A percentile compares a stretch with the other conserved stretches of the same genome.
Conservation (phyloP, 2,888 invertebrate species). For the Apamea crenata region DNA sequence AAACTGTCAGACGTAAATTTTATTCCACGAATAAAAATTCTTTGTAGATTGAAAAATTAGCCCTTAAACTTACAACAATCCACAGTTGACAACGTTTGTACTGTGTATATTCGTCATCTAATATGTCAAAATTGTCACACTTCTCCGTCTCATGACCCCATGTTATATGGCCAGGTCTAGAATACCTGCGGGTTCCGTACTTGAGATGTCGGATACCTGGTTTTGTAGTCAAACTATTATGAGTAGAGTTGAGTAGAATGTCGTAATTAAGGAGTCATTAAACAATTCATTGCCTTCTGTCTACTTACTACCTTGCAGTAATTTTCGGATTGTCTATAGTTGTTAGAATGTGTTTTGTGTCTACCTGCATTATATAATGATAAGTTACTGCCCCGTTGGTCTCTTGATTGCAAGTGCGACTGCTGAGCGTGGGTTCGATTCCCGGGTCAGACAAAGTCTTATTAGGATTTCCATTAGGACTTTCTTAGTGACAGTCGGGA, state of each 20-base stretch:
- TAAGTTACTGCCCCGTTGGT: too few relatives aligned
- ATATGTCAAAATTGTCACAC: conserved; percentile 1
- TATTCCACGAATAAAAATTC: too few relatives aligned
- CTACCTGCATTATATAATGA: too few relatives aligned
- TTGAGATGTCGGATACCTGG: neutral
- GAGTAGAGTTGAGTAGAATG: conserved; percentile 5
- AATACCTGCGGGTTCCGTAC: conserved; percentile 20
- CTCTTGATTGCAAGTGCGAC: too few relatives aligned
- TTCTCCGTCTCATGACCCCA: neutral
- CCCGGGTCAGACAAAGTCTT: too few relatives aligned
- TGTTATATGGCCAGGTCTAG: neutral
- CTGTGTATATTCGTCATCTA: conserved; percentile 21
- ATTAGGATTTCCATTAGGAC: too few relatives aligned
- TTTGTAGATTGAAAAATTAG: too few relatives aligned
- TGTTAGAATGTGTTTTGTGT: neutral
- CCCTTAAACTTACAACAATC: neutral
- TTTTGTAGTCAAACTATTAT: conserved; percentile 11
- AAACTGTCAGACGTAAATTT: too few relatives aligned
- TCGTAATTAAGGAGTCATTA: conserved; percentile 20
- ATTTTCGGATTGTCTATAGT: neutral
- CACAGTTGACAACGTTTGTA: conserved; percentile 5
- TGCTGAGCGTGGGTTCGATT: too few relatives aligned
- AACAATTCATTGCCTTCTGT: neutral
- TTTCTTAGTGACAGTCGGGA: too few relatives aligned
- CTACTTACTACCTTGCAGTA: neutral